Evolutionary conservation across 2,797 vertebrate genomes (phyloP), one percentile per base, ranked within the genome.

Genomic region (Prunella strophiata): DNA sequence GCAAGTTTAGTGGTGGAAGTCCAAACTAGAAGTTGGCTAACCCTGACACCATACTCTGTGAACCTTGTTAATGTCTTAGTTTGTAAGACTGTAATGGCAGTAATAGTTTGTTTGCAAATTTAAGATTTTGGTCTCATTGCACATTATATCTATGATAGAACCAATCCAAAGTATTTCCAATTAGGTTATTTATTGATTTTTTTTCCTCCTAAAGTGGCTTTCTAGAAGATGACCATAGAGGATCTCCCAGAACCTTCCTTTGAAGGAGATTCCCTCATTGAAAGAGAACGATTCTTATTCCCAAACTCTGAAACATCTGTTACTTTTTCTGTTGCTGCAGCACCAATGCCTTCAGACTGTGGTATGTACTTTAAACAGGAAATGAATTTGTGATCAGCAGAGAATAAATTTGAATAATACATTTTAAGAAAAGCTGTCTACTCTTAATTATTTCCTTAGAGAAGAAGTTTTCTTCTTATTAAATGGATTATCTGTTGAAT

Each of bases 141-240:
- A 40, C 0, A 0, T 42, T 75, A 2, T 30, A 21, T 68, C 25
- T 45, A 17, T 0, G 2, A 32, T 50, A 87, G 55, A 77, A 47
- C 15, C 42, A 59, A 43, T 66, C 15, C 10, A 23, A 5, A 58
- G 21, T 50, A n/a, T 83, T 83, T 78, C 21, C 48, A 42, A 23
- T 88, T 16, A 52, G 1, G 9, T 45, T 74, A 57, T 36, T 84
- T 45, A n/a, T 21, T 77, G 2, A 7, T 45, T 52, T 86, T 84
- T 47, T 45, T 74, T 47, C 22, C 34, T 75, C 5, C 74, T 42
- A 36, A 97, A 97, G 98, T 93, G 92, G 73, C 54, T 97, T 94
- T 93, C 93, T 98, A 97, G 97, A 99, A 98, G 95, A 99, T 99
- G 99, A 99, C 99, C 97, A 99, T 99, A 98, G 99, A 99, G 97